These are phyloP conservation scores for Enteromius trimaculatus DNA, from an alignment of 2,797 vertebrate genomes.

Conservation along the genomic window DNA sequence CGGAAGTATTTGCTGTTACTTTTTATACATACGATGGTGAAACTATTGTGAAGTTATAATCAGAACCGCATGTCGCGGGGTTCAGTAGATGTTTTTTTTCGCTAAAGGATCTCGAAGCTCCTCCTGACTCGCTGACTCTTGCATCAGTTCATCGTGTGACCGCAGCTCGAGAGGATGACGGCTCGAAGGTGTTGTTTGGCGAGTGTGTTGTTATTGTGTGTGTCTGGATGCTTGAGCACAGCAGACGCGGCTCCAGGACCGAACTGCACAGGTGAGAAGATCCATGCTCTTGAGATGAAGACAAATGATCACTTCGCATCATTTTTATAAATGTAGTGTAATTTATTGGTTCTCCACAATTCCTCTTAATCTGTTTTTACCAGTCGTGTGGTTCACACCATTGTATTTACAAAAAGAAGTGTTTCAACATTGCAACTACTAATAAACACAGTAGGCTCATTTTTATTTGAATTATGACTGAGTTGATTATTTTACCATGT, in stretches of 20 bases:
- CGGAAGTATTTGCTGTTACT: neutral
- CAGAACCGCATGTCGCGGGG: neutral
- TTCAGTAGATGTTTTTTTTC: neutral
- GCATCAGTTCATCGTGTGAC: conserved; percentile 57
- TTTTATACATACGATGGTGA: neutral
- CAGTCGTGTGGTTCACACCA: neutral
- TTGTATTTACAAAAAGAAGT: neutral
- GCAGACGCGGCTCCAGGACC: conserved; percentile 26
- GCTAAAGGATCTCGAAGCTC: conserved; percentile 41
- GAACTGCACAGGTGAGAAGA: conserved; percentile 60
- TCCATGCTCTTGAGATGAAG: neutral
- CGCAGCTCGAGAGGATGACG: conserved; percentile 64
- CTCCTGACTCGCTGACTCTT: conserved; percentile 27
- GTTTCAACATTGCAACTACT: neutral
- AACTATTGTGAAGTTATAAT: neutral
- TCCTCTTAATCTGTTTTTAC: too few relatives aligned
- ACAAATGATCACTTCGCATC: too few relatives aligned
- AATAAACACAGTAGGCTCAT: neutral
- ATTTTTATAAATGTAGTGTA: too few relatives aligned
- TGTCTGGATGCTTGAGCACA: conserved; percentile 54
- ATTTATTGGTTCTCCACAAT: neutral
- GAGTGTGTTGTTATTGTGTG: conserved; percentile 60
- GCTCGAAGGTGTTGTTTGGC: conserved; percentile 54
- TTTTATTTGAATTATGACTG: neutral
- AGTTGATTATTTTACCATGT: too few relatives aligned